Conservation (phyloP, 1,140 invertebrate genomes). For the Mycetomoellerius zeteki region DNA sequence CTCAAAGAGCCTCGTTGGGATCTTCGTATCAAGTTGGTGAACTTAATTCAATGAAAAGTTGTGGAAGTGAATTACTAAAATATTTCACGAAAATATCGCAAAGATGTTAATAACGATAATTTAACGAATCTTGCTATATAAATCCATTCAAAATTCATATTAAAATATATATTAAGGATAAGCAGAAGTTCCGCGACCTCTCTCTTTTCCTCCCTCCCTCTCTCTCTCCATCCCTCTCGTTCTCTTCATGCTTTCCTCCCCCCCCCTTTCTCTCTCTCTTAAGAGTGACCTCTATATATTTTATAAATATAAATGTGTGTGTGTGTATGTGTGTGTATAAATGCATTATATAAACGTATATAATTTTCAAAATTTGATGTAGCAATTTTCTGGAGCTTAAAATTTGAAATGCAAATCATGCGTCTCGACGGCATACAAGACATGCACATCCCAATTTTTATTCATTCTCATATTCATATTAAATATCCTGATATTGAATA, state of each 20-base stretch:
- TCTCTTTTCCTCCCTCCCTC: neutral
- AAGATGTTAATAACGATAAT: neutral
- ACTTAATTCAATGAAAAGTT: neutral
- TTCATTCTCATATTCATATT: neutral
- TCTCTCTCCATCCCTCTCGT: no score
- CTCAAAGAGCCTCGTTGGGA: neutral
- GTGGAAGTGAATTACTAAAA: neutral
- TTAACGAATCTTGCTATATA: neutral
- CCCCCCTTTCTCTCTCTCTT: neutral
- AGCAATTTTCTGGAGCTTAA: neutral
- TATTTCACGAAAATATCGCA: neutral
- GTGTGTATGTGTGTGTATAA: neutral
- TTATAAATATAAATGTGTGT: no score
- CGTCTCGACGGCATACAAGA: neutral
- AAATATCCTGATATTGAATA: neutral
- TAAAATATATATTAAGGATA: slow-evolving; percentile 25
- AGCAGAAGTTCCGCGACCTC: neutral
- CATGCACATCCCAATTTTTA: neutral
- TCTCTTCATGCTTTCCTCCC: neutral
- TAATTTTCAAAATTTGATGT: neutral
- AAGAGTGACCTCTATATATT: neutral
- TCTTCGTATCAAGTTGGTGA: neutral
- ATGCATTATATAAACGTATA: neutral
- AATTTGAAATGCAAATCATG: neutral
- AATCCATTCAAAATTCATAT: neutral